Conservation (phyloP, 2,113 vertebrate genomes). For the Gobio gobio region DNA sequence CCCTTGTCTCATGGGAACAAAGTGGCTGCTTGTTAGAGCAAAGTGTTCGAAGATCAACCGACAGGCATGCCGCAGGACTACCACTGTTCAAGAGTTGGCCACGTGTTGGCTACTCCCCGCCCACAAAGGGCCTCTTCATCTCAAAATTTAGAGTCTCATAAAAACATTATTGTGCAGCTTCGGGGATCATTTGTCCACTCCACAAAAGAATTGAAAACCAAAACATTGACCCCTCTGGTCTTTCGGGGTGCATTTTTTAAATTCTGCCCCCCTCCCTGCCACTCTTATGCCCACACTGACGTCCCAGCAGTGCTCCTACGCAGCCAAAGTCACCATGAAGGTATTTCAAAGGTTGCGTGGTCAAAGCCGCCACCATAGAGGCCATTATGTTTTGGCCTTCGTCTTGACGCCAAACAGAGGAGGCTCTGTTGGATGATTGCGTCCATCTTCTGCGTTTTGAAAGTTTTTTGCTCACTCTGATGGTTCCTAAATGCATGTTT, state of each 20-base stretch:
- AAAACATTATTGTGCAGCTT: conserved; percentile 91
- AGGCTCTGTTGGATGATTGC: conserved; percentile 52
- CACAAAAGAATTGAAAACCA: conserved; percentile 79
- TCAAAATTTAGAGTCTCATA: conserved; percentile 88
- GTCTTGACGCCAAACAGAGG: conserved; percentile 52
- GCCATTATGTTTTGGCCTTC: conserved; percentile 61
- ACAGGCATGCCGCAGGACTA: conserved; percentile 70
- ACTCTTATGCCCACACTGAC: conserved; percentile 71
- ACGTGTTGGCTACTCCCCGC: conserved; percentile 85
- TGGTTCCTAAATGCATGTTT: conserved; percentile 48
- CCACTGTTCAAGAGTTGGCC: conserved; percentile 85
- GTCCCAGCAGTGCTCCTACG: conserved; percentile 67
- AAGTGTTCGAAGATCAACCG: conserved; percentile 58
- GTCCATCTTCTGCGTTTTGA: conserved; percentile 41
- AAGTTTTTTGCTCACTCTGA: conserved; percentile 42
- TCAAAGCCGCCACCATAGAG: conserved; percentile 60
- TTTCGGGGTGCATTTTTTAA: conserved; percentile 77
- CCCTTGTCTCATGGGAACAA: conserved; percentile 80
- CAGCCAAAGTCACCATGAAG: conserved; percentile 61
- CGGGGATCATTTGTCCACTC: conserved; percentile 84
- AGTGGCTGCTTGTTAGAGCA: conserved; percentile 82
- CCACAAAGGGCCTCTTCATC: conserved; percentile 87
- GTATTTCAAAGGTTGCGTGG: conserved; percentile 66
- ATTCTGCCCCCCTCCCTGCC: conserved; percentile 72
- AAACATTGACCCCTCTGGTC: conserved; percentile 80